Percentiles rank a stretch among this genome's conserved stretches.
Evolutionary conservation across 2,113 vertebrate species (phyloP).

Genomic region (Henicopernis longicauda): DNA sequence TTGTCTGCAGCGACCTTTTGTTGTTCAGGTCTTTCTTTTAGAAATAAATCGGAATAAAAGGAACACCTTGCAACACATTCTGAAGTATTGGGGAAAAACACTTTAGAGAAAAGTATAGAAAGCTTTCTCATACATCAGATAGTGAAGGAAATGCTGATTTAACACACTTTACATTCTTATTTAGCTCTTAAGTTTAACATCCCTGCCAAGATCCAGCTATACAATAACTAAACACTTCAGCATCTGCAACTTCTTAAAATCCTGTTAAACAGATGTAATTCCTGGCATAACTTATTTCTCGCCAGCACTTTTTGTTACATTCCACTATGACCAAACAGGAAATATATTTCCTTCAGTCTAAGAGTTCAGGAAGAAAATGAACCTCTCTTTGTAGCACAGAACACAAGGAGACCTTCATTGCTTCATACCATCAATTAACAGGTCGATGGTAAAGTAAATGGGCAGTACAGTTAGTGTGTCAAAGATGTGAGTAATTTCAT

Average conservation of each 20-base stretch:
- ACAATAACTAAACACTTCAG: not conserved
- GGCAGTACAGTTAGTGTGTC: not conserved
- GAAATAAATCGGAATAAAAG: not conserved
- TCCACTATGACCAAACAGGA: slow-evolving; percentile 22
- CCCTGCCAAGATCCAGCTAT: not conserved
- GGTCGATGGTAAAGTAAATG: not conserved
- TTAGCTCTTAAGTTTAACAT: not conserved
- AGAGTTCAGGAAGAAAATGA: not conserved
- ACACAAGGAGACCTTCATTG: slow-evolving; percentile 2
- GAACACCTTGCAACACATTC: not conserved
- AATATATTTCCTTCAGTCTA: not conserved
- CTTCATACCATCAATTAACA: not conserved
- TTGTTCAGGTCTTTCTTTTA: not conserved
- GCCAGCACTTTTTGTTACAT: not conserved
- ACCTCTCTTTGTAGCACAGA: not conserved
- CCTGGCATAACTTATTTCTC: not conserved
- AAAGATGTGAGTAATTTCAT: not conserved
- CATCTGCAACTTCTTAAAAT: slow-evolving; percentile 19
- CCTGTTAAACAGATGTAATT: not conserved
- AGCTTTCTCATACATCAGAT: not conserved
- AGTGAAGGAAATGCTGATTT: not conserved
- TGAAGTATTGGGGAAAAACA: not conserved
- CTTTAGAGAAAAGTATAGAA: not conserved
- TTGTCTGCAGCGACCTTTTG: not conserved
- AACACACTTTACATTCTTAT: not conserved